Percentiles rank a stretch among this genome's conserved stretches.
These are phyloP conservation scores for Dascillus cervinus DNA, from an alignment of 2,888 invertebrate genomes.

Conservation along the genomic window DNA sequence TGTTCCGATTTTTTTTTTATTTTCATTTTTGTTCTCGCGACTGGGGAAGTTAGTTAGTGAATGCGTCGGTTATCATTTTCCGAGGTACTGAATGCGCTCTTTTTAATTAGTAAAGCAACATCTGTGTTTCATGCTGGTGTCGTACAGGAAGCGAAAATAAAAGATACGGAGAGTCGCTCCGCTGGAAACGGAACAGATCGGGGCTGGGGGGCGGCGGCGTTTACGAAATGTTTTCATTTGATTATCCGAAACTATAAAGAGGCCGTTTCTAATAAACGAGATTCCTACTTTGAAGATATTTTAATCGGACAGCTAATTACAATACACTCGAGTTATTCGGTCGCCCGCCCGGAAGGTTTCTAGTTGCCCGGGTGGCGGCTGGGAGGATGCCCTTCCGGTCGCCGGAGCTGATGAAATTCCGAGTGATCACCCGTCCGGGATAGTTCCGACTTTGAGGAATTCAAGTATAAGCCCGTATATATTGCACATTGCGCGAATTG, in stretches of 20 bases:
- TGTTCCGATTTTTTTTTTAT: constrained; percentile 20
- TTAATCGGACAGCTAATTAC: constrained; percentile 41
- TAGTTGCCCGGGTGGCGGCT: constrained; percentile 39
- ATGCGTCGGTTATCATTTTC: constrained; percentile 18
- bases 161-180: constrained; percentile 13
- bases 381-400: constrained; percentile 55
- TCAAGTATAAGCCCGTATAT: constrained; percentile 39
- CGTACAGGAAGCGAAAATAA: constrained; percentile 27
- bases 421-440: constrained; percentile 39
- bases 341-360: too few species aligned
- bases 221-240: too few species aligned
- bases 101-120: constrained; percentile 41
- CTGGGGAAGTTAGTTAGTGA: constrained; percentile 26
- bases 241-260: too few species aligned
- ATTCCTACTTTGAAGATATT: constrained; percentile 43
- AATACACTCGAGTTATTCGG: constrained; percentile 35
- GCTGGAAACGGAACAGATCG: constrained; percentile 5
- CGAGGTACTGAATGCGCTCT: constrained; percentile 22
- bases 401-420: constrained; percentile 51
- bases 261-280: constrained; percentile 36
- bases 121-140: constrained; percentile 37
- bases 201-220: too few species aligned
- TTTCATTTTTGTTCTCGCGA: constrained; percentile 21
- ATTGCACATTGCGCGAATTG: constrained; percentile 42
- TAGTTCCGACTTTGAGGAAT: constrained; percentile 43